phyloP scores from a whole-genome alignment of 2,888 invertebrate species.

The Polydrusus cervinus region DNA sequence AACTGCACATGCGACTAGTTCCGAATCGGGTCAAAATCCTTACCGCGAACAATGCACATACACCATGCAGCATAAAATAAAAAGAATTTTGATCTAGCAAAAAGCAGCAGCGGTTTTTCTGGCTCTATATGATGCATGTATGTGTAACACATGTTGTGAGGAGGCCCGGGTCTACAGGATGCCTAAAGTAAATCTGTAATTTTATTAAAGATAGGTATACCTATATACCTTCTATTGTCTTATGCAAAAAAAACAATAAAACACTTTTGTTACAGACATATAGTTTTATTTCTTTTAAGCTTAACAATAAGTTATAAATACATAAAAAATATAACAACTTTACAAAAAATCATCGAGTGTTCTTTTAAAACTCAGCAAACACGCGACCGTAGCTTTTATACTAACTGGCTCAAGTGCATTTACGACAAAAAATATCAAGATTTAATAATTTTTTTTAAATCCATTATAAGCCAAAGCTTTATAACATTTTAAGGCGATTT shows the following conservation, averaged over 20 bases:
- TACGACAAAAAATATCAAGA: neutral
- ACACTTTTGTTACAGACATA: neutral
- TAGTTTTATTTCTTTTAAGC: conserved; percentile 30
- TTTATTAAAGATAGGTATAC: no score
- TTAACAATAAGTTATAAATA: conserved; percentile 32
- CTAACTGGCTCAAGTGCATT: neutral
- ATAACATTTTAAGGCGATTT: neutral
- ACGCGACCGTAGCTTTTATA: neutral
- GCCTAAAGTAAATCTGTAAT: no score
- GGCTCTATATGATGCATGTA: no score
- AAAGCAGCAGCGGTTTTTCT: no score
- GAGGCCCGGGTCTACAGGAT: no score
- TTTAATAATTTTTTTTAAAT: neutral
- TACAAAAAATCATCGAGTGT: conserved; percentile 12
- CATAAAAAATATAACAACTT: conserved; percentile 30
- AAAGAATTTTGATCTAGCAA: no score
- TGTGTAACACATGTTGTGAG: no score
- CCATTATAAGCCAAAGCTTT: neutral
- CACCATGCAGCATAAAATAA: no score
- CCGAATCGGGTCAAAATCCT: no score
- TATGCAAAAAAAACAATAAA: conserved; percentile 1
- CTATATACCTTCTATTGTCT: no score
- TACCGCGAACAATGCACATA: no score
- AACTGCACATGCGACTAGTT: no score
- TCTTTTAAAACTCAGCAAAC: neutral